Evolutionary conservation across 2,113 vertebrate genomes (phyloP).

Genomic region (Archocentrus centrarchus): DNA sequence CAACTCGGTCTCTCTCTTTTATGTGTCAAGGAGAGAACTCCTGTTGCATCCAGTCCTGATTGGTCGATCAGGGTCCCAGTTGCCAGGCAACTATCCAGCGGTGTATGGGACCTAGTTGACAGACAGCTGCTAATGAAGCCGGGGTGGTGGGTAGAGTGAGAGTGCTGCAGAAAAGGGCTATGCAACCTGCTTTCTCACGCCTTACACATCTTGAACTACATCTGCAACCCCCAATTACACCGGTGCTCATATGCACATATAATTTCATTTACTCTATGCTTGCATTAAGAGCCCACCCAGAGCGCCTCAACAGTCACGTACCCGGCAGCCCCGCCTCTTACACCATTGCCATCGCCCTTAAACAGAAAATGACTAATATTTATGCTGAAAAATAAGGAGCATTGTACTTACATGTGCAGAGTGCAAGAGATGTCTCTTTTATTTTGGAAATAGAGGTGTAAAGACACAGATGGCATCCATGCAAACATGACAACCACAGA

Average conservation of each 20-base stretch:
- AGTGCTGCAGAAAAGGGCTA: slow-evolving; percentile 35
- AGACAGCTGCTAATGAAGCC: slow-evolving; percentile 78
- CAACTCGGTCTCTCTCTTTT: slow-evolving; percentile 58
- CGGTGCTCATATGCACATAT: not conserved
- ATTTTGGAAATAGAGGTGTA: slow-evolving; percentile 51
- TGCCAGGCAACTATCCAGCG: slow-evolving; percentile 82
- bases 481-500: slow-evolving; percentile 36
- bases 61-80: slow-evolving; percentile 77
- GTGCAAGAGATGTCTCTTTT: not conserved
- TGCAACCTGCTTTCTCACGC: slow-evolving; percentile 50
- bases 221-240: not conserved
- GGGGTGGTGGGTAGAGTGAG: slow-evolving; percentile 34
- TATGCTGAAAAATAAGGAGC: slow-evolving; percentile 10
- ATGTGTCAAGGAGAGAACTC: slow-evolving; percentile 71
- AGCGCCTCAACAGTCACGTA: slow-evolving; percentile 33
- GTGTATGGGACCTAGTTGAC: slow-evolving; percentile 65
- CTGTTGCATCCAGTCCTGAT: slow-evolving; percentile 77
- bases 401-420: not conserved
- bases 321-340: slow-evolving; percentile 1
- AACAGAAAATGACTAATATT: slow-evolving; percentile 54
- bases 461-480: slow-evolving; percentile 65
- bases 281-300: slow-evolving; percentile 21
- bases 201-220: slow-evolving; percentile 45
- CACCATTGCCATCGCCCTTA: slow-evolving; percentile 10
- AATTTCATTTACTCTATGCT: not conserved